A percentile compares a stretch with the other conserved stretches of the same genome.
phyloP scores from a whole-genome alignment of 2,113 vertebrate species.

The Orycteropus afer region DNA sequence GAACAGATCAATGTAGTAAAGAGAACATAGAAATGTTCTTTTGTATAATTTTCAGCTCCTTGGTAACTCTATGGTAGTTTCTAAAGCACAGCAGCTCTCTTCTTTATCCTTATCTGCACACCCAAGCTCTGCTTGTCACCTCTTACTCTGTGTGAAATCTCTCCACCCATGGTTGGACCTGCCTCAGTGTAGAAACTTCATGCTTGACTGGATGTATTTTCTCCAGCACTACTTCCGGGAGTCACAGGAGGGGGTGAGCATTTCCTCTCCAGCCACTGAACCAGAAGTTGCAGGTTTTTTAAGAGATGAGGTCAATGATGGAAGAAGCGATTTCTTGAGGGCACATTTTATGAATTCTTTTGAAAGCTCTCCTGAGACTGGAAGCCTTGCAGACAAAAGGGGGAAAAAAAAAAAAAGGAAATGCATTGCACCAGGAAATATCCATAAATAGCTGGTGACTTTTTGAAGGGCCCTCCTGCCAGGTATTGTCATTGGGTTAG shows the following conservation, averaged over 20 bases:
- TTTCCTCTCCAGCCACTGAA: slow-evolving; percentile 13
- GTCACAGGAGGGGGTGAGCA: not conserved
- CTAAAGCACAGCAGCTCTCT: not conserved
- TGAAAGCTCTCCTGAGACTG: not conserved
- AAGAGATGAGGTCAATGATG: slow-evolving; percentile 5
- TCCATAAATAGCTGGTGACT: not conserved
- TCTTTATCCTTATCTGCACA: not conserved
- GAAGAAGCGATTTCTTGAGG: not conserved
- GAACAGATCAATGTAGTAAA: not conserved
- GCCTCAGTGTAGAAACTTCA: not conserved
- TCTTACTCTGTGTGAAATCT: not conserved
- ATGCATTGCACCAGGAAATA: not conserved
- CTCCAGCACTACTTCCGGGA: slow-evolving; percentile 19
- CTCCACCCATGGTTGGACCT: not conserved
- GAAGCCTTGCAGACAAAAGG: not conserved
- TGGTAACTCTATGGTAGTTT: not conserved
- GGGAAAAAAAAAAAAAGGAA: too few species aligned
- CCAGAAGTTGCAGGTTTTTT: slow-evolving; percentile 4
- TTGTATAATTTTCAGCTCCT: not conserved
- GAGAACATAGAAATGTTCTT: not conserved
- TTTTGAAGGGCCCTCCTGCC: not conserved
- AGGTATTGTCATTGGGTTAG: too few species aligned
- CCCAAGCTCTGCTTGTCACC: not conserved
- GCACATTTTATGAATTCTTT: not conserved
- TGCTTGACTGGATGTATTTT: not conserved